Percentiles rank a stretch among this genome's conserved stretches.
These are phyloP conservation scores for Manis crassicaudata DNA, from an alignment of 2,797 vertebrate genomes.

Conservation along the genomic window DNA sequence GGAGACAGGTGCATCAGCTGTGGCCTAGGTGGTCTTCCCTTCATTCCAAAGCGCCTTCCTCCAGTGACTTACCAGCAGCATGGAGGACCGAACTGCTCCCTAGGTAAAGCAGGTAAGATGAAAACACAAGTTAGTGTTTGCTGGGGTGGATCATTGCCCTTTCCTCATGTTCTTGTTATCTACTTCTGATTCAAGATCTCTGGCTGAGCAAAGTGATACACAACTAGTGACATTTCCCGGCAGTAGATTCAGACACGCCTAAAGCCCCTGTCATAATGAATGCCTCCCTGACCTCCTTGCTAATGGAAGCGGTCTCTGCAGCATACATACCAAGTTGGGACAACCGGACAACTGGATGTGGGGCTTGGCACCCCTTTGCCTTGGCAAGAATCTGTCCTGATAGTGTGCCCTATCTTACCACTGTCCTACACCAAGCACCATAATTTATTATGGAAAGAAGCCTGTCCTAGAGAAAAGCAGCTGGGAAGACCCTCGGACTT, in stretches of 20 bases:
- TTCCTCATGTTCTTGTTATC: neutral
- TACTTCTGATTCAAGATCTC: neutral
- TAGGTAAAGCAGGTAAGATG: slow-evolving; percentile 6
- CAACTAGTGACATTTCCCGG: neutral
- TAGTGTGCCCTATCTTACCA: neutral
- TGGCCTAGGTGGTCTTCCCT: neutral
- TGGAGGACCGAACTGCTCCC: neutral
- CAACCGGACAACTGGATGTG: neutral
- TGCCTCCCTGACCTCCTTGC: neutral
- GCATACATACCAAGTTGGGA: neutral
- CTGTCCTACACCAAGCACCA: neutral
- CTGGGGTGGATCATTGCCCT: neutral
- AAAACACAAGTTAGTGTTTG: neutral
- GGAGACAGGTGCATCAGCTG: neutral
- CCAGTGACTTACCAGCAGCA: neutral
- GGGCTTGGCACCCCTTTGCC: neutral
- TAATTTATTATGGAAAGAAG: neutral
- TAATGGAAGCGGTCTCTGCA: neutral
- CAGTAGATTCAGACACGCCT: neutral
- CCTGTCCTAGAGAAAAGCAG: neutral
- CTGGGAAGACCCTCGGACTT: neutral
- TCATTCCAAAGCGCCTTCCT: neutral
- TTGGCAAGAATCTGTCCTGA: neutral
- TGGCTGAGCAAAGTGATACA: neutral
- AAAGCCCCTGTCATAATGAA: neutral